Conservation (phyloP, 1,140 invertebrate genomes). For the Cepaea nemoralis region DNA sequence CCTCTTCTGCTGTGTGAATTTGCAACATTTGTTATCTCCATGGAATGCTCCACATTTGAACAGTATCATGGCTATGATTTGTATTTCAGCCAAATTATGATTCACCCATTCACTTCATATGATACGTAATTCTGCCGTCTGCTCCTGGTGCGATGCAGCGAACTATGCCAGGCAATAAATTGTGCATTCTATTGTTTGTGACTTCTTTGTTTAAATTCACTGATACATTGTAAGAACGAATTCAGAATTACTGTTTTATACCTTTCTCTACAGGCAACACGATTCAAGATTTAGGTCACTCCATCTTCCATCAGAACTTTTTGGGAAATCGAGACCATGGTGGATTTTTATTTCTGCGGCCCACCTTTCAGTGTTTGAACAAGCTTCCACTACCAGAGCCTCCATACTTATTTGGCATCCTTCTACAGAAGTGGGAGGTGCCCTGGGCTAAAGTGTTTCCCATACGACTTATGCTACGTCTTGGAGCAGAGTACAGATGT, state of each 20-base stretch:
- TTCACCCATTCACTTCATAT: too few relatives aligned
- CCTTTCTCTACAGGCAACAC: constrained; percentile 76
- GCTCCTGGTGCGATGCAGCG: too few relatives aligned
- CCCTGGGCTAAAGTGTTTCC: constrained; percentile 90
- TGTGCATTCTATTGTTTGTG: too few relatives aligned
- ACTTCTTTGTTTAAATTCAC: too few relatives aligned
- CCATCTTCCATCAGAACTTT: constrained; percentile 74
- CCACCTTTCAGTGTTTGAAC: constrained; percentile 88
- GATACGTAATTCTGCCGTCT: too few relatives aligned
- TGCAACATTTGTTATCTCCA: too few relatives aligned
- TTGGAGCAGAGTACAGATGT: constrained; percentile 88
- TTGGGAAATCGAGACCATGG: constrained; percentile 85
- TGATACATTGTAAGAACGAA: too few relatives aligned
- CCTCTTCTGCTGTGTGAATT: too few relatives aligned
- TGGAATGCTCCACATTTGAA: too few relatives aligned
- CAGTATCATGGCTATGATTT: too few relatives aligned
- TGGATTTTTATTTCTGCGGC: constrained; percentile 86
- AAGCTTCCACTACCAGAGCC: constrained; percentile 81
- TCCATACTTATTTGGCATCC: constrained; percentile 84
- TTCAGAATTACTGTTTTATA: background rate
- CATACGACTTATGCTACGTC: constrained; percentile 82
- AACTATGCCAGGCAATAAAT: too few relatives aligned
- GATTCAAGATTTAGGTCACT: constrained; percentile 81
- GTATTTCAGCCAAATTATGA: too few relatives aligned
- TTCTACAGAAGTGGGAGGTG: constrained; percentile 88